Percentiles rank a stretch among this genome's conserved stretches.
Conservation (phyloP, 2,888 invertebrate species). For the Taphrorychus bicolor region DNA sequence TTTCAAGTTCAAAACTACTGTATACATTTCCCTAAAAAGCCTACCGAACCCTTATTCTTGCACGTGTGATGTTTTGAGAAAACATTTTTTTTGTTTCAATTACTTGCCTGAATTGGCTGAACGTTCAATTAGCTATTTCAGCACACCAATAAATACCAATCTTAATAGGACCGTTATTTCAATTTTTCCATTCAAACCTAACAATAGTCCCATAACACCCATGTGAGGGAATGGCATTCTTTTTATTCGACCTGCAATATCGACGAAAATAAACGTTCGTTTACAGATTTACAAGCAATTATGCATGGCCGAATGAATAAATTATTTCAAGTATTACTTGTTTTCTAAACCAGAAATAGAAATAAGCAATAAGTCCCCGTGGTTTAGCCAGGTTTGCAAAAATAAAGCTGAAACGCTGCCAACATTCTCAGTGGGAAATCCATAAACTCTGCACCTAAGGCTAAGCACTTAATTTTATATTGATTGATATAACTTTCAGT, state of each 20-base stretch:
- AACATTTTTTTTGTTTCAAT: too few species aligned
- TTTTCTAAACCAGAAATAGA: conserved; percentile 1
- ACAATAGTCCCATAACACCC: background rate
- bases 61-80: too few species aligned
- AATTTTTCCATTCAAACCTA: background rate
- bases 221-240: background rate
- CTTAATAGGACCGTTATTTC: too few species aligned
- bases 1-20: too few species aligned
- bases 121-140: too few species aligned
- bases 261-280: background rate
- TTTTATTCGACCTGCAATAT: background rate
- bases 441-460: background rate
- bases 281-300: background rate
- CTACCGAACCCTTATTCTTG: too few species aligned
- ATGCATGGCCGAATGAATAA: background rate
- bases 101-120: too few species aligned
- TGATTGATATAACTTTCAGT: background rate
- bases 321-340: background rate
- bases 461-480: background rate
- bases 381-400: background rate
- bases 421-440: background rate
- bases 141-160: too few species aligned
- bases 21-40: too few species aligned
- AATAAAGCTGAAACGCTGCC: background rate
- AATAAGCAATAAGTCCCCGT: background rate